Conservation (phyloP, 2,888 invertebrate genomes). For the Magallana nippona region DNA sequence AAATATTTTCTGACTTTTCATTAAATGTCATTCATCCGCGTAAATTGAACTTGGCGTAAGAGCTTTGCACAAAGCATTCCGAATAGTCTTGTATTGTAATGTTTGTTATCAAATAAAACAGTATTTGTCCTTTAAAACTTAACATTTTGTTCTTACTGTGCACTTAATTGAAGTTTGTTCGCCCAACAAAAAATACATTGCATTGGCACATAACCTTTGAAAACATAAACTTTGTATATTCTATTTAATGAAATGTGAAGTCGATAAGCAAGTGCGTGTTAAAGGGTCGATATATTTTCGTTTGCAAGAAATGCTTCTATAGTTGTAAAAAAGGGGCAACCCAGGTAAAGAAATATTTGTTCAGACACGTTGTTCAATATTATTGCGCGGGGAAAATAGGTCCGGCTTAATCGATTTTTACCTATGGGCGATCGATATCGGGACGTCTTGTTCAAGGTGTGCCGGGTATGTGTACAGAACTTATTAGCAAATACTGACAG, state of each 20-base stretch:
- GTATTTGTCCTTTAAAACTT: not conserved
- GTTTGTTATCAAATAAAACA: constrained; percentile 1
- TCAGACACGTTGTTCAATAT: constrained; percentile 29
- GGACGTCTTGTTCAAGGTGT: constrained; percentile 27
- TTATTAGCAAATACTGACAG: constrained; percentile 22
- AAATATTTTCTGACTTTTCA: constrained; percentile 11
- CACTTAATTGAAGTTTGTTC: not conserved
- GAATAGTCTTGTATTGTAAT: not conserved
- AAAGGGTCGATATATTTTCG: not conserved
- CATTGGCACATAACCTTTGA: too few species aligned
- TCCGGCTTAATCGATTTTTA: constrained; percentile 14
- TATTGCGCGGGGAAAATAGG: constrained; percentile 24
- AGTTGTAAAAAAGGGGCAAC: not conserved
- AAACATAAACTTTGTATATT: not conserved
- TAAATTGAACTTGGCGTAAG: constrained; percentile 15
- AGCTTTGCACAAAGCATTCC: constrained; percentile 22
- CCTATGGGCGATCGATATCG: constrained; percentile 5
- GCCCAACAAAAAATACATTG: too few species aligned
- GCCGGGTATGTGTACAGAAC: constrained; percentile 24
- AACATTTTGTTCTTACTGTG: not conserved
- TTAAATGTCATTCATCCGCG: constrained; percentile 4
- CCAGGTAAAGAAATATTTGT: constrained; percentile 33
- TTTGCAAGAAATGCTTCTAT: not conserved
- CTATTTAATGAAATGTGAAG: not conserved
- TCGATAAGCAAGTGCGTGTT: not conserved